Evolutionary conservation across 2,888 invertebrate genomes (phyloP).

Genomic region (Eurytoma californica): DNA sequence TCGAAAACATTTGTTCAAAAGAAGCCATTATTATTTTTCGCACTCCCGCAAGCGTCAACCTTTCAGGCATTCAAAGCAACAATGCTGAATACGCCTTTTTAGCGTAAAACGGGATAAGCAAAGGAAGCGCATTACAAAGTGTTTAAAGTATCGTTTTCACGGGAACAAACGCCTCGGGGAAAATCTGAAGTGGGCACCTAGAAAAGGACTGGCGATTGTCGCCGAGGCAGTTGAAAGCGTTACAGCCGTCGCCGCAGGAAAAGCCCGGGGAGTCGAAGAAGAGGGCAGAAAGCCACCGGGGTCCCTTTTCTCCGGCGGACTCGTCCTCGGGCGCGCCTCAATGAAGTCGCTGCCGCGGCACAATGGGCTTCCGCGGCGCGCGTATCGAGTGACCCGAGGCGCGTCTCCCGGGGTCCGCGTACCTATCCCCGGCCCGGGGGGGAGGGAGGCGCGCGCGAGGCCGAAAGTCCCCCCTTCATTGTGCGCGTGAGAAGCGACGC

Average conservation of each 20-base stretch:
- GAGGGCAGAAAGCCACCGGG: not conserved
- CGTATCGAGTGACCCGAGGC: not conserved
- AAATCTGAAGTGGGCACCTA: no score
- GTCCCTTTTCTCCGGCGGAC: not conserved
- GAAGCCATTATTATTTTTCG: no score
- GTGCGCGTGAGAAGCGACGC: not conserved
- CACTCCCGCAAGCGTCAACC: no score
- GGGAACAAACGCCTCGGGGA: no score
- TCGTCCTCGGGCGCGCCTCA: not conserved
- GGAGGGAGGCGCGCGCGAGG: not conserved
- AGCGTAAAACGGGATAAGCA: not conserved
- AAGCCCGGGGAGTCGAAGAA: no score
- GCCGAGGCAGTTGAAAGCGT: no score
- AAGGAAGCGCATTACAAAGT: not conserved
- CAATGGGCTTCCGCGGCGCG: not conserved
- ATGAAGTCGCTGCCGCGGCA: not conserved
- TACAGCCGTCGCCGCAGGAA: no score
- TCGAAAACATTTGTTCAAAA: no score
- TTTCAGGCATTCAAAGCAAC: no score
- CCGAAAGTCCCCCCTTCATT: not conserved
- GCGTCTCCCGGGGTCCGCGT: not conserved
- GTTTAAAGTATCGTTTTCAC: not conserved
- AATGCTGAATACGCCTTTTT: no score
- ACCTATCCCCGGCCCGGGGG: not conserved
- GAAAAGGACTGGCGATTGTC: no score